A percentile compares a stretch with the other conserved stretches of the same genome.
phyloP scores from a whole-genome alignment of 37 sponge, comb jelly and placozoan species.

The Chondrilla cf. caribensis region DNA sequence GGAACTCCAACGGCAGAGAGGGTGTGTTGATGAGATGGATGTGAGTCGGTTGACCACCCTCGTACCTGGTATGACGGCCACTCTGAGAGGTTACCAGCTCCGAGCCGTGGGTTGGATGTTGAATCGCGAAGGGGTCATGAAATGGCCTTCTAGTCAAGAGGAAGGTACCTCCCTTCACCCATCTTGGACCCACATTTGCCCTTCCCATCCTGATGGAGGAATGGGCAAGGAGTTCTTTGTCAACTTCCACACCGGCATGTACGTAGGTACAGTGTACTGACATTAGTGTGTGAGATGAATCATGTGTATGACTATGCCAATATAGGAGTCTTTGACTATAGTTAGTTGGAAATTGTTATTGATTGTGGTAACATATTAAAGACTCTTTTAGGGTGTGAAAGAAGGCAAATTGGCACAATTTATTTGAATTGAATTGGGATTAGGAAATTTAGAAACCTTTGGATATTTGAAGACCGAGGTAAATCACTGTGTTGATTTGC shows the following conservation, averaged over 20 bases:
- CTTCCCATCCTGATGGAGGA: not conserved
- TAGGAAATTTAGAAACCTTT: too few relatives aligned
- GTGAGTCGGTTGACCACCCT: not conserved
- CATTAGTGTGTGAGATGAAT: too few relatives aligned
- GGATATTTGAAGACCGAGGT: too few relatives aligned
- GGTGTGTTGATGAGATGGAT: conserved; percentile 1
- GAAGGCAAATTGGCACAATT: too few relatives aligned
- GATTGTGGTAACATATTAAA: too few relatives aligned
- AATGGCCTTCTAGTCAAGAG: not conserved
- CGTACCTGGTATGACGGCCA: conserved; percentile 2
- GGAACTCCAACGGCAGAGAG: not conserved
- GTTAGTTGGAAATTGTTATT: too few relatives aligned
- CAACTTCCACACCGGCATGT: conserved; percentile 55
- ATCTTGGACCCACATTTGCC: conserved; percentile 8
- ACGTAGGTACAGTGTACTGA: not conserved
- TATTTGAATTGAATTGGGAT: too few relatives aligned
- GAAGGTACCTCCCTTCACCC: not conserved
- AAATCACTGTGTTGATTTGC: too few relatives aligned
- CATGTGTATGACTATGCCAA: too few relatives aligned
- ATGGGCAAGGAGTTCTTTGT: conserved; percentile 29
- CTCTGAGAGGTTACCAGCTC: conserved; percentile 59
- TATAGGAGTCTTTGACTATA: too few relatives aligned
- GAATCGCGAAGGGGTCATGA: conserved; percentile 38
- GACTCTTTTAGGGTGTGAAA: too few relatives aligned
- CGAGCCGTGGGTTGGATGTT: conserved; percentile 81